Conservation (phyloP, 1,140 invertebrate genomes). For the Steinernema khuongi region DNA sequence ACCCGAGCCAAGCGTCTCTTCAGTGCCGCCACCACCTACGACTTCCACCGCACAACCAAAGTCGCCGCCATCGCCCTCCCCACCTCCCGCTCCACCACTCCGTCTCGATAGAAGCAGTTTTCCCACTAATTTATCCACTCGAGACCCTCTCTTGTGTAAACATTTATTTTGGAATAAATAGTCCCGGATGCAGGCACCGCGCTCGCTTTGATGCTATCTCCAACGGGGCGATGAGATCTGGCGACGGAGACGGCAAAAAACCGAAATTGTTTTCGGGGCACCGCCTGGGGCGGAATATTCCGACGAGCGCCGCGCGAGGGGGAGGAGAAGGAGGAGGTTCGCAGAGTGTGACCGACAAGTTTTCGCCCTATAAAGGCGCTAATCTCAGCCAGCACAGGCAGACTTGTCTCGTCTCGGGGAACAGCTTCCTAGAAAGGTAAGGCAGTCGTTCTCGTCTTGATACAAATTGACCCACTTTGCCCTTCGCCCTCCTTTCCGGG, state of each 20-base stretch:
- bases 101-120: too few relatives aligned
- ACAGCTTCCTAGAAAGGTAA: conserved; percentile 4
- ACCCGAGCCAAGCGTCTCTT: background rate
- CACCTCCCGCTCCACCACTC: background rate
- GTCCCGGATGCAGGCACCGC: too few relatives aligned
- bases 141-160: background rate
- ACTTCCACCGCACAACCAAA: background rate
- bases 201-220: too few relatives aligned
- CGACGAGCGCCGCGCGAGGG: background rate
- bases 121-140: too few relatives aligned
- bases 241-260: background rate
- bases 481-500: background rate
- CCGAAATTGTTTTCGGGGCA: conserved; percentile 1
- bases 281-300: conserved; percentile 5
- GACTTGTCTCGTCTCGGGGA: background rate
- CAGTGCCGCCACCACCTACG: background rate
- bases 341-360: conserved; percentile 4
- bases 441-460: background rate
- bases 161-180: background rate
- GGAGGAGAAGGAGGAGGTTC: background rate
- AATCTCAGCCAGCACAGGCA: background rate
- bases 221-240: background rate
- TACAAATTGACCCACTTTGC: background rate
- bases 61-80: background rate
- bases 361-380: background rate